Base-by-base conservation (phyloP, 2,113 vertebrate genomes). In the Morone chrysops region DNA sequence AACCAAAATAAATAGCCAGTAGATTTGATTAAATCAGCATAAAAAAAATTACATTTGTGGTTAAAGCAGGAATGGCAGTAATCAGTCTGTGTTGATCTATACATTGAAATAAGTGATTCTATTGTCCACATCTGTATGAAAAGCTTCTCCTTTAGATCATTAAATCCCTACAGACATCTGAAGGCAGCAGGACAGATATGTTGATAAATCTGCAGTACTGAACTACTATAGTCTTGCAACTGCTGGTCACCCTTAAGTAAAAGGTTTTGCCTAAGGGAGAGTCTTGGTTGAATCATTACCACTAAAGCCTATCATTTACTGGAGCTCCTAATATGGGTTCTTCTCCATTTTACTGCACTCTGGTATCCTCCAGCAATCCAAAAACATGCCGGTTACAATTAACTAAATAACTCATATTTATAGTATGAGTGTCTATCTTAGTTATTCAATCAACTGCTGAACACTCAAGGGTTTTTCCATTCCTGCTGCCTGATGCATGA, bases 361-460 rank as follows among this genome's bases (percentile, higher is more conserved):
- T 41, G 41, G 6, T 41, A 17, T 50, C 54, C 43, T 50, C n/a
- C 18, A 1, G 43, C 63, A 68, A 43, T 54, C 51, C 40, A 66
- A 65, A 67, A 67, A 70, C 66, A 74, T 17, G 10, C 54, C 56
- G 16, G 56, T 75, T 60, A 68, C 20, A 77, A 31, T 68, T 45
- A 70, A 85, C 57, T 43, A 43, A 25, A 65, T 17, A 73, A 47
- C 10, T 70, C 51, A 69, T 8, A 59, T 31, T 59, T 31, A 1
- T 7, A 59, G 11, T 11, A 22, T 31, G 31, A 31, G 31, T 31
- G 31, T 31, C 10, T 56, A 56, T 56, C 31, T 31, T 56, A 56
- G 4, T 31, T 31, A 31, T 31, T 2, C 31, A 31, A 31, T 31
- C 31, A 59, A 16, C 50, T 72, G 69, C 59, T 8, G 56, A 70